A percentile compares a stretch with the other conserved stretches of the same genome.
These are phyloP conservation scores for Microplitis mediator DNA, from an alignment of 1,140 invertebrate species.

Conservation along the genomic window DNA sequence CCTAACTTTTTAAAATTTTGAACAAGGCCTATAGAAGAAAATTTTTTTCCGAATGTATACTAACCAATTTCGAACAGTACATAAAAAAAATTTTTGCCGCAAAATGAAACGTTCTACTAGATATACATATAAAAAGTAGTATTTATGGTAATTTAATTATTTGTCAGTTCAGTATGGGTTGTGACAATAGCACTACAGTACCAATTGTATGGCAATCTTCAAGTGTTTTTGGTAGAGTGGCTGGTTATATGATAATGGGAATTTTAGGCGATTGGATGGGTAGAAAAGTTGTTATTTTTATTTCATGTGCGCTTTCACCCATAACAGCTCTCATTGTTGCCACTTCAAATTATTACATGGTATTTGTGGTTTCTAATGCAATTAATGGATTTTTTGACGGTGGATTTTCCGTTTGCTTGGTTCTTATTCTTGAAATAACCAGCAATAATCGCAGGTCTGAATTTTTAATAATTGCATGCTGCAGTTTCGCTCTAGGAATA, in stretches of 20 bases:
- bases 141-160: background rate
- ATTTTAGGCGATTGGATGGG: constrained; percentile 30
- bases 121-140: background rate
- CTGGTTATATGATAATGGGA: constrained; percentile 30
- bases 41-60: too few species aligned
- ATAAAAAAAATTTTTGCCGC: too few species aligned
- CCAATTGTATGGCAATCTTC: constrained; percentile 28
- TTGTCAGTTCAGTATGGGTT: constrained; percentile 26
- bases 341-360: constrained; percentile 4
- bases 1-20: too few species aligned
- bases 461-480: constrained; percentile 23
- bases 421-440: constrained; percentile 31
- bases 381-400: constrained; percentile 34
- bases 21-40: too few species aligned
- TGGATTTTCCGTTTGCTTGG: constrained; percentile 27
- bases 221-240: constrained; percentile 27
- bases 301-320: constrained; percentile 29
- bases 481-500: constrained; percentile 29
- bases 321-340: constrained; percentile 25
- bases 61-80: too few species aligned
- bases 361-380: constrained; percentile 23
- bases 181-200: constrained; percentile 14
- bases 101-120: background rate
- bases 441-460: constrained; percentile 27
- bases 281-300: constrained; percentile 29